Base-by-base conservation (phyloP, 1,140 invertebrate genomes). In the Drosophila subpulchrella region DNA sequence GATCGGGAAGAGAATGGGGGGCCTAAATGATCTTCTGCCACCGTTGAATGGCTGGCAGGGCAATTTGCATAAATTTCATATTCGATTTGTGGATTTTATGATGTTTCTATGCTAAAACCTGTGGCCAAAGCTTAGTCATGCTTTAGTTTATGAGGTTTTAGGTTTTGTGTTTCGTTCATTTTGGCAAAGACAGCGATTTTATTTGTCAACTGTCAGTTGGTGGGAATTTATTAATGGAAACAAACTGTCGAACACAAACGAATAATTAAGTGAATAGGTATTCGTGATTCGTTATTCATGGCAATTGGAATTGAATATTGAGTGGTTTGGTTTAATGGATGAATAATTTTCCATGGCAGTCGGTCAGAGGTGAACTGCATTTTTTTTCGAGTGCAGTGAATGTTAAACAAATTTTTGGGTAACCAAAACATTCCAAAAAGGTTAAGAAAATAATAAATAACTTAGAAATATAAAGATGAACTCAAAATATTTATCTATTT, bases 191-290 rank as follows among this genome's bases (percentile, higher is more conserved):
- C 70, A 47, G 20, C 61, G 24, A 66, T 66, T 76, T 67, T 76
- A 59, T 58, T 71, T 71, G 67, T 71, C 67, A 67, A 53, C 73
- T 76, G 73, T 76, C 73, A 76, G 72, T 58, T 66, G 73, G 36
- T 75, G 61, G 71, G 55, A 66, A 76, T 76, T 76, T 76, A 76
- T 76, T 57, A 76, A 76, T 76, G 72, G 73, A 75, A 76, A 76
- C 73, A 75, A 66, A 75, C 73, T 53, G 72, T 59, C 41, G 51
- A 74, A 39, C 53, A 56, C 51, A 66, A 65, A 51, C 38, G 61
- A 75, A 75, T 75, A 75, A 58, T 57, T 47, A 51, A 57, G 54
- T 54, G 48, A 61, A 68, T 50, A 36, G 50, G 47, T 47, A 47
- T 65, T 63, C 6, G 58, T 36, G 30, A 65, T 66, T 39, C 54